Evolutionary conservation across 2,888 invertebrate genomes (phyloP).

Genomic region (Isotomurus palustris): DNA sequence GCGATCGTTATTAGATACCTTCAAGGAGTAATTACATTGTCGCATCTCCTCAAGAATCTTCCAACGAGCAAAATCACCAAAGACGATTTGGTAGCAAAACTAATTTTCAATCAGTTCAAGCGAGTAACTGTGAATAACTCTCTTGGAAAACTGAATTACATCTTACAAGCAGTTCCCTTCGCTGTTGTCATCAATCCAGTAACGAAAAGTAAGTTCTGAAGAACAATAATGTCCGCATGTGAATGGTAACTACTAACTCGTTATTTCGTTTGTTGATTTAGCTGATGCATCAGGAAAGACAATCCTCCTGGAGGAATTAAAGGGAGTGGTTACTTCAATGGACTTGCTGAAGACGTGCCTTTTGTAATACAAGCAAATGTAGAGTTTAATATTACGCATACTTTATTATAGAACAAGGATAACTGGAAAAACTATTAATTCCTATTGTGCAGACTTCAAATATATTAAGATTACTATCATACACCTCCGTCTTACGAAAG

Average conservation of each 20-base stretch:
- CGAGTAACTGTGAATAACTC: constrained; percentile 62
- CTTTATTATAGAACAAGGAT: too few relatives aligned
- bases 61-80: constrained; percentile 59
- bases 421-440: too few relatives aligned
- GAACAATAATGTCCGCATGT: too few relatives aligned
- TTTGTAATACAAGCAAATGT: too few relatives aligned
- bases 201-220: constrained; percentile 2
- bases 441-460: too few relatives aligned
- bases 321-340: constrained; percentile 28
- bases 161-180: constrained; percentile 74
- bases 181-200: constrained; percentile 59
- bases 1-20: constrained; percentile 53
- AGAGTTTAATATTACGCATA: too few relatives aligned
- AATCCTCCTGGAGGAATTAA: constrained; percentile 13
- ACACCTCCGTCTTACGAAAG: too few relatives aligned
- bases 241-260: too few relatives aligned
- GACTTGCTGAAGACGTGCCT: constrained; percentile 15
- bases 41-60: constrained; percentile 63
- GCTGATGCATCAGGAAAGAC: constrained; percentile 14
- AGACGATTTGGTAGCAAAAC: constrained; percentile 62
- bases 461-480: too few relatives aligned
- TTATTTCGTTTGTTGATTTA: too few relatives aligned
- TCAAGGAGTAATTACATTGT: constrained; percentile 65
- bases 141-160: constrained; percentile 68
- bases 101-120: constrained; percentile 66